A percentile compares a stretch with the other conserved stretches of the same genome.
Conservation (phyloP, 2,797 vertebrate species). For the Cossypha heuglini region DNA sequence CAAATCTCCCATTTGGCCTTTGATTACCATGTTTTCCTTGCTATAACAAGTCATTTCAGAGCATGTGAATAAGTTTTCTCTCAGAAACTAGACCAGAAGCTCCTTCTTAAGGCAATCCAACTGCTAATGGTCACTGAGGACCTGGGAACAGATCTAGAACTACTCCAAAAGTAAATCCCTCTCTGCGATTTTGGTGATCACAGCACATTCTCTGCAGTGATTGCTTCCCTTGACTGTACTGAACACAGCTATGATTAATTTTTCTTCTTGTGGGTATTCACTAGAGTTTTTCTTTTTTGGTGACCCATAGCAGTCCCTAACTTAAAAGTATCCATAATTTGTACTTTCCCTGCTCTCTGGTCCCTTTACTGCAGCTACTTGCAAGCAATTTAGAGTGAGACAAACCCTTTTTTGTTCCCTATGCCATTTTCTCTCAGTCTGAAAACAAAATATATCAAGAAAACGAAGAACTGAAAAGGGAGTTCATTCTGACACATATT, state of each 20-base stretch:
- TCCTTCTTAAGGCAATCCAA: background rate
- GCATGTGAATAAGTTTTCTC: background rate
- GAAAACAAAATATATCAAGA: background rate
- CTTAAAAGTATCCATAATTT: background rate
- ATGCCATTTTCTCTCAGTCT: background rate
- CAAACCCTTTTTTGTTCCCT: background rate
- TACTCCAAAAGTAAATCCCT: background rate
- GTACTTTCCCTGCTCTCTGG: background rate
- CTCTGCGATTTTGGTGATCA: background rate
- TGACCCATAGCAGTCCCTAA: background rate
- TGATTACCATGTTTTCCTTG: background rate
- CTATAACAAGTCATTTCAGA: background rate
- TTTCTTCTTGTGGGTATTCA: background rate
- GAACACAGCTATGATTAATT: background rate
- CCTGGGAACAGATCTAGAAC: background rate
- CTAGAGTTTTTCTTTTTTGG: background rate
- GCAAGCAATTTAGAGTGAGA: background rate
- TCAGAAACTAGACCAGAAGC: background rate
- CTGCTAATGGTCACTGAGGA: background rate
- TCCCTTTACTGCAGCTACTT: accelerated
- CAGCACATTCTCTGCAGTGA: background rate
- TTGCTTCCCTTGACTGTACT: background rate
- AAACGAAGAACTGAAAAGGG: background rate
- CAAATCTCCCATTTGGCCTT: background rate
- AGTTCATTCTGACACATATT: background rate